These are phyloP conservation scores for Drosophila asahinai DNA, from an alignment of 1,140 invertebrate genomes.

Conservation along the genomic window DNA sequence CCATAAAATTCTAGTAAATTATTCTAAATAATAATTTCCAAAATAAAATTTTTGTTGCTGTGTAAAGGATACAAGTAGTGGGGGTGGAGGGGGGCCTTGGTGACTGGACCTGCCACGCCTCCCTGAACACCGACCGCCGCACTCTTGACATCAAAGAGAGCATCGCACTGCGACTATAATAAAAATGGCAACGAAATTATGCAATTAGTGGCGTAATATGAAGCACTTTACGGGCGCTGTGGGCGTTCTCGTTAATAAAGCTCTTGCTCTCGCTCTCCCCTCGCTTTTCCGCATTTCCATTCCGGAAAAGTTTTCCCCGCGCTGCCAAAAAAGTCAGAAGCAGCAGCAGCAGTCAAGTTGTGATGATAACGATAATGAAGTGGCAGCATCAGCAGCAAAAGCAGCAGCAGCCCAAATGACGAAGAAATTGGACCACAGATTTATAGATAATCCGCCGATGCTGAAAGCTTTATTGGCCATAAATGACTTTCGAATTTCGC, in stretches of 20 bases:
- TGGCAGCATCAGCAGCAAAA: constrained; percentile 12
- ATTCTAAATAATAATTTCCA: too few species aligned
- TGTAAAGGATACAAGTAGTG: neutral
- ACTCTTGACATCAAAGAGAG: constrained; percentile 61
- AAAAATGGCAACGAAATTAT: constrained; percentile 81
- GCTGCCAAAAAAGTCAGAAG: constrained; percentile 4
- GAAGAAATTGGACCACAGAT: constrained; percentile 37
- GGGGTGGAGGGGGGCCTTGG: neutral
- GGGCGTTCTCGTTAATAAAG: constrained; percentile 75
- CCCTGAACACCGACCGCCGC: constrained; percentile 6
- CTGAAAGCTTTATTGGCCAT: constrained; percentile 37
- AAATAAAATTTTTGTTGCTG: neutral
- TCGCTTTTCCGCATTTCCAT: neutral
- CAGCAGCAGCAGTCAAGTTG: constrained; percentile 14
- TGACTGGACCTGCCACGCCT: constrained; percentile 8
- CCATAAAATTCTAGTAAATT: too few species aligned
- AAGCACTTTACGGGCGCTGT: constrained; percentile 79
- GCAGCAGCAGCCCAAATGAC: constrained; percentile 13
- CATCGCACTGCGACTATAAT: constrained; percentile 62
- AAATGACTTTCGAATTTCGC: constrained; percentile 29
- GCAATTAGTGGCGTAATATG: constrained; percentile 81
- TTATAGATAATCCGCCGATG: constrained; percentile 34
- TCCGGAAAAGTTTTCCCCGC: constrained; percentile 24
- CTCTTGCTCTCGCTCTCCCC: neutral
- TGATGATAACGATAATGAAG: constrained; percentile 47